A percentile compares a stretch with the other conserved stretches of the same genome.
phyloP scores from a whole-genome alignment of 2,888 invertebrate species.

The Thelaira solivaga region DNA sequence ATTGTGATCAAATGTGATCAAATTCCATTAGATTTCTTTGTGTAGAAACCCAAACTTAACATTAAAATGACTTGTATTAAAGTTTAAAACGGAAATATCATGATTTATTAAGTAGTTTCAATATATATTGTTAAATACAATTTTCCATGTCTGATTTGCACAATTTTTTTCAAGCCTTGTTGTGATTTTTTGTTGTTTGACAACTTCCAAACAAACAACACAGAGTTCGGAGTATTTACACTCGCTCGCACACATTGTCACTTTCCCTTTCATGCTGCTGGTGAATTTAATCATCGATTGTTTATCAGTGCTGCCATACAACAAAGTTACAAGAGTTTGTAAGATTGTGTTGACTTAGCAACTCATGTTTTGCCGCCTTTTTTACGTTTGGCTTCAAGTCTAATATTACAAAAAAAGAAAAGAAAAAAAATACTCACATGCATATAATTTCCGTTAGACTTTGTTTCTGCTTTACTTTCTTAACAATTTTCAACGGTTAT shows the following conservation, averaged over 20 bases:
- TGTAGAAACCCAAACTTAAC: no score
- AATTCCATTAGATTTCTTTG: no score
- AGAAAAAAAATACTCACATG: background rate
- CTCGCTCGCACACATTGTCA: constrained; percentile 44
- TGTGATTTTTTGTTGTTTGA: background rate
- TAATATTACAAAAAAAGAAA: background rate
- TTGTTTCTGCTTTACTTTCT: background rate
- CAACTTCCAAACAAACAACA: background rate
- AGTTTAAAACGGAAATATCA: no score
- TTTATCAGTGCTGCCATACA: constrained; percentile 12
- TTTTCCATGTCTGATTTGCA: no score
- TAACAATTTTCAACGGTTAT: constrained; percentile 21
- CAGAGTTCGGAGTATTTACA: background rate
- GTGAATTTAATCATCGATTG: constrained; percentile 10
- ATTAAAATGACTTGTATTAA: no score
- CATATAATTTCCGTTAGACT: constrained; percentile 7
- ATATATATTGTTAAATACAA: no score
- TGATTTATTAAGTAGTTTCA: no score
- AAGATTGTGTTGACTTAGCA: background rate
- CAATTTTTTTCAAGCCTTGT: background rate
- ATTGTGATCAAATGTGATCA: no score
- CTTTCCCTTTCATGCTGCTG: constrained; percentile 50
- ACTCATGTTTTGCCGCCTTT: constrained; percentile 32
- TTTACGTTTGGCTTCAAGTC: constrained; percentile 8
- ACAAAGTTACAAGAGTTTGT: background rate